Base-by-base conservation (phyloP, 2,113 vertebrate species). In the Microcebus tavaratra region DNA sequence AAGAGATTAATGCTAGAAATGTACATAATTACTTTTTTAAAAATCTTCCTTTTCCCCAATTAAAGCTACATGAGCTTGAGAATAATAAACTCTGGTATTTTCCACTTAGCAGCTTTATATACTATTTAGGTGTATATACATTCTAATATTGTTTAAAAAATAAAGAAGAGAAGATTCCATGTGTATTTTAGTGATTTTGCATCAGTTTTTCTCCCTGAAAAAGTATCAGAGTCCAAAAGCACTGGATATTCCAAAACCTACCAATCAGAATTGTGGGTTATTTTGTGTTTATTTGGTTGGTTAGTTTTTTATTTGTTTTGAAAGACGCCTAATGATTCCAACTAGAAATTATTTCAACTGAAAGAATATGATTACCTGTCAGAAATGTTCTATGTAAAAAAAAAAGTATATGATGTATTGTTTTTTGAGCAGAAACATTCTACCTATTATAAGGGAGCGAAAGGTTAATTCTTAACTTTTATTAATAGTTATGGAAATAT, bases 1-100 rank as follows among this genome's bases (percentile, higher is more conserved):
- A 97, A 97, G 95, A 98, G 97, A 98, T 97, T 98, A 97, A 97
- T 97, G 95, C 75, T 97, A 97, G 95, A 97, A 97, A 95, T 96
- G 85, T 97, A 96, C 97, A 95, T 97, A 97, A 97, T 98, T 97
- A 96, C 95, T 95, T 96, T 95, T 92, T 96, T 80, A 79, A 90
- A 82, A 90, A 97, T 94, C 95, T 97, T 95, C 91, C 48, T 97
- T 97, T 97, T 80, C n/a, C 75, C 92, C 80, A 97, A 97, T 98
- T 98, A 98, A 96, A 95, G 72, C 90, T 95, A 83, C 72, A 88
- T 95, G 91, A 75, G 25, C 67, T 95, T 98, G 81, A 97, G 76
- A 96, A 57, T 95, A 96, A 95, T 88, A 97, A 97, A 93, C 70
- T 78, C 67, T 97, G 98, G 92, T 97, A 98, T 98, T 98, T 98